phyloP scores from a whole-genome alignment of 2,113 vertebrate species.

The Mesoclemmys tuberculata region DNA sequence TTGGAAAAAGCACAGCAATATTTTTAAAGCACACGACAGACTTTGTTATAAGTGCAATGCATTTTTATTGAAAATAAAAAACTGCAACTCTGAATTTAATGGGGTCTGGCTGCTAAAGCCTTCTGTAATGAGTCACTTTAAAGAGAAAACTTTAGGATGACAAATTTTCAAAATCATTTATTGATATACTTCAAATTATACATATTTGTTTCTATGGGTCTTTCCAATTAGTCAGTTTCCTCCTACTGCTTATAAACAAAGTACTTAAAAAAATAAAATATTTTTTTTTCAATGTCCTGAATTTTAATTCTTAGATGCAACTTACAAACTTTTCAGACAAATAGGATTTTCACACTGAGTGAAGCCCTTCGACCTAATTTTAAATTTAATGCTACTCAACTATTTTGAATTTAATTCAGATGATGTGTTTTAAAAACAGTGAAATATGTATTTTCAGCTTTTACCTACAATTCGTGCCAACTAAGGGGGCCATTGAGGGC shows the following conservation, averaged over 20 bases:
- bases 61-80: not conserved
- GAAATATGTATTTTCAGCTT: not conserved
- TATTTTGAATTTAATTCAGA: not conserved
- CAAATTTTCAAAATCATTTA: not conserved
- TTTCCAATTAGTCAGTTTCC: not conserved
- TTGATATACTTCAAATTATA: not conserved
- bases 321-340: not conserved
- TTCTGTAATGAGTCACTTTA: accelerated
- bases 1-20: not conserved
- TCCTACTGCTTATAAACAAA: not conserved
- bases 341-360: not conserved
- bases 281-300: not conserved
- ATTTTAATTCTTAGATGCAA: not conserved
- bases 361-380: not conserved
- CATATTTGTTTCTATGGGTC: not conserved
- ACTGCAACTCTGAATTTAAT: not conserved
- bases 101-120: not conserved
- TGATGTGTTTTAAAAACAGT: not conserved
- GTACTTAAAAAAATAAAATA: not conserved
- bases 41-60: not conserved
- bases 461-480: not conserved
- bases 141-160: not conserved
- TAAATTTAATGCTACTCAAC: not conserved
- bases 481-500: not conserved
- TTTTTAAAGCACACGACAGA: not conserved